Base-by-base conservation (phyloP, 1,140 invertebrate species). In the Cyclargus thomasi region DNA sequence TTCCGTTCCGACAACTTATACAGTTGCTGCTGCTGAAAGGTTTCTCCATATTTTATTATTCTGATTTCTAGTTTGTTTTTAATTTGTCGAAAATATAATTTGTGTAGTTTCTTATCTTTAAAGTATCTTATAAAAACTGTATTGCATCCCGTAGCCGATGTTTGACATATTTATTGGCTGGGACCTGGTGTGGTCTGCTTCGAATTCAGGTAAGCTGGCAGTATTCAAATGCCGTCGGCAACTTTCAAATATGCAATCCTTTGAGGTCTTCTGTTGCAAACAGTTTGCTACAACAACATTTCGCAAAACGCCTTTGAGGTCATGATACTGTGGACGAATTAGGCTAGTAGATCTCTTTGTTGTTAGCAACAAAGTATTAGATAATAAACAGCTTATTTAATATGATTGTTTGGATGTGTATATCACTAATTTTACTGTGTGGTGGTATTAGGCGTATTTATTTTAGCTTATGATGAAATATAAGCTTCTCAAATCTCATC, bases 121-220 rank as follows among this genome's bases (percentile, higher is more conserved):
- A 29, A 29, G 29, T 29, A 29, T 29, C 29, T 29, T 29, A 29
- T 29, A 8, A 29, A 29, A 29, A 29, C 8, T 29, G 5, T 29
- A 29, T 29, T 29, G 29, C 5, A 29, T 29, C 14, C 39, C 39
- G 14, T 47, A 47, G 11, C 39, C 11, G 39, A 2, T 14, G 39
- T 47, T 47, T 47, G 39, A 47, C 14, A 47, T 47, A 47, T 47
- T 47, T 47, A 47, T 47, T 47, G 39, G 39, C 39, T 47, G 39
- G 14, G 10, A 47, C 39, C 39, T 47, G 39, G 14, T 29, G 29
- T 29, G 39, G 39, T 47, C 39, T 47, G 39, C 39, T 47, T 8
- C 39, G 39, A 47, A 47, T 47, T 47, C 39, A 47, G 14, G 39
- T 47, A 16, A 47, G 39, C 10, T 16, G 7, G 39, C 39, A 47